Conservation (phyloP, 2,888 invertebrate genomes). For the Microctonus brassicae region DNA sequence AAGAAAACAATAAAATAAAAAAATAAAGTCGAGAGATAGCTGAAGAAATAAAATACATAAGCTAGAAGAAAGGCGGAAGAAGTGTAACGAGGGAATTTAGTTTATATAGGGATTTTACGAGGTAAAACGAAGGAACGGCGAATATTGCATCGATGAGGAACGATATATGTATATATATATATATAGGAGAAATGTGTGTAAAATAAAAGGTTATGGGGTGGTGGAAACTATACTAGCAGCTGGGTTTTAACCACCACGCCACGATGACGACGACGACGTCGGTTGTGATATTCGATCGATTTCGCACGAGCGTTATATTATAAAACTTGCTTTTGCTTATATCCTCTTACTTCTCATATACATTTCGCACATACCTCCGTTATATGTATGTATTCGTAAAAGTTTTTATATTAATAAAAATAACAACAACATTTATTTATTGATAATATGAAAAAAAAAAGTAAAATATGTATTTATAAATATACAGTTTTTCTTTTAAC, state of each 20-base stretch:
- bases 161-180: not conserved
- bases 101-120: conserved; percentile 4
- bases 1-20: not conserved
- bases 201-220: no score
- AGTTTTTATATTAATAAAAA: no score
- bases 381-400: no score
- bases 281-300: not conserved
- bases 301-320: not conserved
- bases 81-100: not conserved
- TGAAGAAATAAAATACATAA: not conserved
- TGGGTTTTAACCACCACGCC: not conserved
- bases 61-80: not conserved
- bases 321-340: not conserved
- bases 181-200: not conserved
- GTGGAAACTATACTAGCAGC: not conserved
- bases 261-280: not conserved
- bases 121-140: not conserved
- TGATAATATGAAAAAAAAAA: no score
- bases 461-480: no score
- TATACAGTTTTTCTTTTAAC: not conserved
- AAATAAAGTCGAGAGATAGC: not conserved
- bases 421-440: no score
- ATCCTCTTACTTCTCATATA: not conserved
- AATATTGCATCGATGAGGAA: not conserved
- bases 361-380: not conserved